Evolutionary conservation across 2,888 invertebrate genomes (phyloP).

Genomic region (Tanypteryx hageni): DNA sequence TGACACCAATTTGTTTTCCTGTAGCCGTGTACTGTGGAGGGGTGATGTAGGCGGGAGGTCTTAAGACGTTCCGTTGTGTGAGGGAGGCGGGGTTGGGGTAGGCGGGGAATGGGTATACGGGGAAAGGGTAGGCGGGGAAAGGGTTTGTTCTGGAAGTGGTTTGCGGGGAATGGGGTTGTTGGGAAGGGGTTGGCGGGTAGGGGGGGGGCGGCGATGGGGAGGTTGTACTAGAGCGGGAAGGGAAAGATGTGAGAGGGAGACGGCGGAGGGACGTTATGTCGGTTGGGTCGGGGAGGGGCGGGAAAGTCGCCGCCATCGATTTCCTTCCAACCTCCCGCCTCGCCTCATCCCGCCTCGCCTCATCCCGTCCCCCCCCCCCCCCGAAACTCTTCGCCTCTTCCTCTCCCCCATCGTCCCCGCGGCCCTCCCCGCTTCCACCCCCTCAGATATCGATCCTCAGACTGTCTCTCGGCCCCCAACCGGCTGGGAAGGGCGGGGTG

Average conservation of each 20-base stretch:
- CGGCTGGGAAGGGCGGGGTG: background rate
- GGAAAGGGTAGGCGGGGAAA: too few species aligned
- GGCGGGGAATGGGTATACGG: too few species aligned
- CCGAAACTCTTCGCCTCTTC: too few species aligned
- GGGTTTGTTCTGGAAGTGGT: too few species aligned
- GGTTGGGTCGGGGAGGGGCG: background rate
- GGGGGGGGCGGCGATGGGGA: background rate
- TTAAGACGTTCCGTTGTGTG: background rate
- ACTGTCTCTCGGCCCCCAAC: background rate
- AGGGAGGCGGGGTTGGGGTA: too few species aligned
- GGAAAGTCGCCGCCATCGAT: conserved; percentile 38
- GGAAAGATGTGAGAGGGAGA: too few species aligned
- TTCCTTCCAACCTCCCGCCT: conserved; percentile 11
- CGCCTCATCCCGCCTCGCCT: background rate
- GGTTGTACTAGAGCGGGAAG: too few species aligned
- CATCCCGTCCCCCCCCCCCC: background rate
- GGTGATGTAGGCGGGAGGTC: background rate
- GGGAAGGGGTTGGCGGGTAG: too few species aligned
- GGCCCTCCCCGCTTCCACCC: background rate
- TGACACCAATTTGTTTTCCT: background rate
- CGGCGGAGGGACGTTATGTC: too few species aligned
- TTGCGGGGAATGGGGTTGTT: background rate
- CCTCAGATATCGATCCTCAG: conserved; percentile 39
- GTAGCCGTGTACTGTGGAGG: background rate
- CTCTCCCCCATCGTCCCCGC: background rate